These are phyloP conservation scores for Myiotriccus ornatus DNA, from an alignment of 2,797 vertebrate species.

Conservation along the genomic window DNA sequence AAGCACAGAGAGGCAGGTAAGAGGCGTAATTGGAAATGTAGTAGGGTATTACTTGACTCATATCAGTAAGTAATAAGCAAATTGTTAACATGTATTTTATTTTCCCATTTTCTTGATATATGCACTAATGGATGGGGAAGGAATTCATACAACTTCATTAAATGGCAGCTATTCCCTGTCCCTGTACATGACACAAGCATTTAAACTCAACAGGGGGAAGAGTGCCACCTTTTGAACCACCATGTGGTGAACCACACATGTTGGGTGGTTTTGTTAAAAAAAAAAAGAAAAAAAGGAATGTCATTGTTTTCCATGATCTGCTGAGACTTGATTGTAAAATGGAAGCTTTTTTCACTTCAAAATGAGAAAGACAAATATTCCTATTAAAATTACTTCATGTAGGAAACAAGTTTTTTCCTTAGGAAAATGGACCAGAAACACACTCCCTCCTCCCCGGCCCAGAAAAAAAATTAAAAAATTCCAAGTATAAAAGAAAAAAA, in stretches of 20 bases:
- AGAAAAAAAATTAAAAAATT: not conserved
- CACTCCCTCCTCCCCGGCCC: too few relatives aligned
- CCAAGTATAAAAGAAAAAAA: not conserved
- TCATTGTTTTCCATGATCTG: not conserved
- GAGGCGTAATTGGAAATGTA: not conserved
- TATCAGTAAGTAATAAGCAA: not conserved
- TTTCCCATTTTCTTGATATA: not conserved
- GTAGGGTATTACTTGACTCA: not conserved
- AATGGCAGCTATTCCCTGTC: not conserved
- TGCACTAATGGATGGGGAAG: not conserved
- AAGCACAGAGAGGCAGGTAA: not conserved
- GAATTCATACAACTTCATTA: not conserved
- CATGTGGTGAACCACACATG: fast-evolving
- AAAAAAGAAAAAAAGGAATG: not conserved
- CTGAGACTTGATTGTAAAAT: not conserved
- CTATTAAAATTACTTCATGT: not conserved
- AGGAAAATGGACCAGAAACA: not conserved
- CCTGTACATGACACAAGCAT: not conserved
- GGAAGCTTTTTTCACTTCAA: not conserved
- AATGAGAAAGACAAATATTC: not conserved
- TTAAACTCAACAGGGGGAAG: not conserved
- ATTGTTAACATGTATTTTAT: not conserved
- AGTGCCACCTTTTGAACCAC: not conserved
- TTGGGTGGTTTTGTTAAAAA: not conserved
- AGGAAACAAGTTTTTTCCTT: not conserved